Percentiles rank a stretch among this genome's conserved stretches.
These are phyloP conservation scores for Bursaphelenchus mucronatus DNA, from an alignment of 1,140 invertebrate genomes.

Conservation along the genomic window DNA sequence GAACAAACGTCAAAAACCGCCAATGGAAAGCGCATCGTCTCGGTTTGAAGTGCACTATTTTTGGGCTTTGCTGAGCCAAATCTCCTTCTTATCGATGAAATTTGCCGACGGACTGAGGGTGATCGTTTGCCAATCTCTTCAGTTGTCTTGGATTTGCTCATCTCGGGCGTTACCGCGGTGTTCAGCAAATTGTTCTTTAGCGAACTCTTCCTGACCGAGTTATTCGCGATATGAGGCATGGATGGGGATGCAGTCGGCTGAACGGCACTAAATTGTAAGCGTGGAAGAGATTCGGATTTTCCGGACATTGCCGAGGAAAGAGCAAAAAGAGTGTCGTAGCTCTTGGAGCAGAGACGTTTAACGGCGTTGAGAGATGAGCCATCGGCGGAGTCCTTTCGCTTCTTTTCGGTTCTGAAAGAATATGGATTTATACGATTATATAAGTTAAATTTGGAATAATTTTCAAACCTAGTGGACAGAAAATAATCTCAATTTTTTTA, in stretches of 20 bases:
- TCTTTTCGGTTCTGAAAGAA: not conserved
- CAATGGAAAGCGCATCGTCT: conserved; percentile 18
- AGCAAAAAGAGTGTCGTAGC: conserved; percentile 9
- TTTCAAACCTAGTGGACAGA: too few species aligned
- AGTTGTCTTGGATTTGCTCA: not conserved
- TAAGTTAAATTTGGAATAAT: not conserved
- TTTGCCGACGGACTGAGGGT: not conserved
- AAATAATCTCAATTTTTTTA: too few species aligned
- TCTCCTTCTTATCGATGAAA: not conserved
- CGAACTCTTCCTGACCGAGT: not conserved
- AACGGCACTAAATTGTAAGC: not conserved
- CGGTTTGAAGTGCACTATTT: conserved; percentile 3
- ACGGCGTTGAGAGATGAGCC: not conserved
- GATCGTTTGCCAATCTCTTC: not conserved
- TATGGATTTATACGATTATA: not conserved
- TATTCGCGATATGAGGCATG: not conserved
- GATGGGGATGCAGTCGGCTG: not conserved
- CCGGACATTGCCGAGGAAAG: not conserved
- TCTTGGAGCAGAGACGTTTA: not conserved
- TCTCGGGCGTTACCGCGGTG: not conserved
- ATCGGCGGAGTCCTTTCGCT: not conserved
- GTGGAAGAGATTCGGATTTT: not conserved
- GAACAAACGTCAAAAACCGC: conserved; percentile 15
- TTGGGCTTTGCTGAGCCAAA: conserved; percentile 3
- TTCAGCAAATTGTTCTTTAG: not conserved